These are phyloP conservation scores for Protonemura montana DNA, from an alignment of 2,888 invertebrate species.

Conservation along the genomic window DNA sequence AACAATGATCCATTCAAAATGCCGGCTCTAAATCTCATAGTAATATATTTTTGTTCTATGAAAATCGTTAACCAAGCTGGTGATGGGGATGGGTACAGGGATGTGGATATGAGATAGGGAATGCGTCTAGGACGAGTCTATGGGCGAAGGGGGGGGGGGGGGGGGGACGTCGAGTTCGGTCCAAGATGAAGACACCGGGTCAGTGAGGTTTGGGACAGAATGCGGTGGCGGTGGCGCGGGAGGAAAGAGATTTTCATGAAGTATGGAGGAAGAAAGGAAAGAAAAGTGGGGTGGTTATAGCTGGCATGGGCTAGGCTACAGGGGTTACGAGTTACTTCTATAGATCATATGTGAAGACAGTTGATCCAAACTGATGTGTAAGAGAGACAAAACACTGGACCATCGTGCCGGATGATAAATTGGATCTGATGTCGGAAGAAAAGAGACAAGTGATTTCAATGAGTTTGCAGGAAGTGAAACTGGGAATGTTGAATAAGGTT, in stretches of 20 bases:
- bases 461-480: not conserved
- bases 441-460: slow-evolving; percentile 7
- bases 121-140: not conserved
- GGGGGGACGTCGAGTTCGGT: not conserved
- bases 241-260: not conserved
- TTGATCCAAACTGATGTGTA: slow-evolving; percentile 5
- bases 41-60: not conserved
- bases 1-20: not conserved
- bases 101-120: not conserved
- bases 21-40: not conserved
- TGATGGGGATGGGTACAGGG: not conserved
- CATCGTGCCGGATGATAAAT: not conserved
- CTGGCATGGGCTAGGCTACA: not conserved
- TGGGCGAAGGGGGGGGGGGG: not conserved
- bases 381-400: slow-evolving; percentile 1
- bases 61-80: not conserved
- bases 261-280: not conserved
- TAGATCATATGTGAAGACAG: slow-evolving; percentile 12
- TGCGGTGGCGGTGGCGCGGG: not conserved
- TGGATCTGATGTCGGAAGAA: not conserved
- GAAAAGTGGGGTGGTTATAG: slow-evolving; percentile 2
- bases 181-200: not conserved
- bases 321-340: not conserved
- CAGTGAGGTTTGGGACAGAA: not conserved
- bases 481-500: not conserved